These are phyloP conservation scores for Uromys caudimaculatus DNA, from an alignment of 2,797 vertebrate genomes.

Conservation along the genomic window DNA sequence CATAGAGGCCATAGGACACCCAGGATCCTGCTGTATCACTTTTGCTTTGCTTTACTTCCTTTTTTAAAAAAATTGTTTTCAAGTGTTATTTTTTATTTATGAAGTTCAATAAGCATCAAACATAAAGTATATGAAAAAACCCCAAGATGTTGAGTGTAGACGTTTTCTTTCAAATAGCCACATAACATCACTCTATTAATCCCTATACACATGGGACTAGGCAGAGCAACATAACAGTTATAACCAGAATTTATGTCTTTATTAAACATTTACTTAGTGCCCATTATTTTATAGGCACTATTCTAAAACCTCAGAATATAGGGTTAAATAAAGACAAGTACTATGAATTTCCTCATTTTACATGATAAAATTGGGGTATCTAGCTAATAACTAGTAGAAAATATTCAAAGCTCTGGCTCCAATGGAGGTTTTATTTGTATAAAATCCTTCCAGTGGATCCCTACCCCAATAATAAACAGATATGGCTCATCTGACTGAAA, in stretches of 20 bases:
- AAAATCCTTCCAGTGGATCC: constrained; percentile 7
- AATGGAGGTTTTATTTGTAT: not conserved
- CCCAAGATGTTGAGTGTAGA: not conserved
- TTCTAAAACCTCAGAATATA: constrained; percentile 47
- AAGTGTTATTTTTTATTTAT: constrained; percentile 21
- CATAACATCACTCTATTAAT: not conserved
- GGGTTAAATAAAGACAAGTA: constrained; percentile 38
- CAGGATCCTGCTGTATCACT: rapidly evolving
- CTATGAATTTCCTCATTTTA: constrained; percentile 53
- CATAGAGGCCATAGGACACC: no score
- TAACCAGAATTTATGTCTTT: constrained; percentile 26
- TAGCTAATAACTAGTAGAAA: not conserved
- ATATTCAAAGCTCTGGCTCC: not conserved
- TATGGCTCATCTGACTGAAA: not conserved
- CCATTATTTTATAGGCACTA: constrained; percentile 41
- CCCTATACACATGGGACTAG: not conserved
- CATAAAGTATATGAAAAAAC: constrained; percentile 37
- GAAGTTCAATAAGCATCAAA: constrained; percentile 41
- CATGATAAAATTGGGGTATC: constrained; percentile 62
- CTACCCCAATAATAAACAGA: not conserved
- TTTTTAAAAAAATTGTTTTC: not conserved
- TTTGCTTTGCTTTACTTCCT: not conserved
- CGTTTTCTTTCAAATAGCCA: constrained; percentile 25
- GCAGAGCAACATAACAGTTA: not conserved
- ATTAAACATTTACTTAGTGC: constrained; percentile 45